Percentiles rank a stretch among this genome's conserved stretches.
Evolutionary conservation across 2,888 invertebrate genomes (phyloP).

Genomic region (Parnassius orleans): DNA sequence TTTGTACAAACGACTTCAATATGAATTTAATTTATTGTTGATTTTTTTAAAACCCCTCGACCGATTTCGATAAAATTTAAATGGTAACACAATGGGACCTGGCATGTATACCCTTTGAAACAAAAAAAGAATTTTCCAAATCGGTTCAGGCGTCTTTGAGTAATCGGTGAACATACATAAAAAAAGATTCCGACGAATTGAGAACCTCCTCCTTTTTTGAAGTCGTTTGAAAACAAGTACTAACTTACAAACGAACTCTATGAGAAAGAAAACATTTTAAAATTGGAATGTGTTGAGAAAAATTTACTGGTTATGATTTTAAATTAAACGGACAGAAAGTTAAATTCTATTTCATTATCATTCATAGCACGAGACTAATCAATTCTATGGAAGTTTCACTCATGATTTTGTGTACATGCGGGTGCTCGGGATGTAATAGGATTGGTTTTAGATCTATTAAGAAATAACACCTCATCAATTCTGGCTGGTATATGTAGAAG

Average conservation of each 20-base stretch:
- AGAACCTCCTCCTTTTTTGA: too few species aligned
- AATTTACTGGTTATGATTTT: conserved; percentile 9
- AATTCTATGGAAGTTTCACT: conserved; percentile 33
- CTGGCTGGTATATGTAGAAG: conserved; percentile 80
- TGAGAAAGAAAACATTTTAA: conserved; percentile 8
- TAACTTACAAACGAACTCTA: conserved; percentile 11
- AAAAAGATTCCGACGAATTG: too few species aligned
- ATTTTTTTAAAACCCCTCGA: too few species aligned
- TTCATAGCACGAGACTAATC: conserved; percentile 19
- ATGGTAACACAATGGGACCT: too few species aligned
- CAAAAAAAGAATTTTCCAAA: too few species aligned
- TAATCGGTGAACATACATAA: too few species aligned
- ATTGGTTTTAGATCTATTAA: conserved; percentile 43
- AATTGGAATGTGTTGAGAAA: conserved; percentile 10
- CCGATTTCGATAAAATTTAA: too few species aligned
- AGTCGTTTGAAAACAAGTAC: not conserved
- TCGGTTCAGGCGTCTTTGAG: too few species aligned
- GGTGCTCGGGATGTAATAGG: conserved; percentile 55
- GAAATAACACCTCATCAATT: conserved; percentile 49
- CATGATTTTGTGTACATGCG: conserved; percentile 53
- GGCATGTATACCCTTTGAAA: too few species aligned
- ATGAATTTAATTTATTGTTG: too few species aligned
- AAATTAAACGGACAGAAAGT: conserved; percentile 14
- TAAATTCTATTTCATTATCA: conserved; percentile 13
- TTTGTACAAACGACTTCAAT: too few species aligned